These are phyloP conservation scores for Anthophora plumipes DNA, from an alignment of 2,888 invertebrate genomes.

Conservation along the genomic window DNA sequence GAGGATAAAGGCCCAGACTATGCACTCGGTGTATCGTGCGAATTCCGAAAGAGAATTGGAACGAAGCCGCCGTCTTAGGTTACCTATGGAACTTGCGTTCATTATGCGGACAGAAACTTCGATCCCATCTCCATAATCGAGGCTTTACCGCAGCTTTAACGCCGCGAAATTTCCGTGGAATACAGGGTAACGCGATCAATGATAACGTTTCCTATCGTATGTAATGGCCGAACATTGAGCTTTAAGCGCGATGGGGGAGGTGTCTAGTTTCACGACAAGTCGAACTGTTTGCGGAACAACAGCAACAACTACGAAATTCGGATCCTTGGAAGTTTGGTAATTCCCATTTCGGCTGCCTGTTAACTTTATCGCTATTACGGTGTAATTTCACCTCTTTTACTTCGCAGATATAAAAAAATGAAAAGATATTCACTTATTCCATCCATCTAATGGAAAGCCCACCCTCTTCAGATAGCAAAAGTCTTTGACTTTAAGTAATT, in stretches of 20 bases:
- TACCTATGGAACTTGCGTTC: not conserved
- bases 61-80: not conserved
- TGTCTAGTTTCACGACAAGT: conserved; percentile 32
- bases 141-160: not conserved
- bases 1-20: not conserved
- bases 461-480: no score
- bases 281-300: conserved; percentile 12
- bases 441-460: no score
- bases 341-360: conserved; percentile 43
- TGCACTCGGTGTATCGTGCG: no score
- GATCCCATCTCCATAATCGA: conserved; percentile 3
- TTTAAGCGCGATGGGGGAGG: conserved; percentile 8
- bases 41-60: not conserved
- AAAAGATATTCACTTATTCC: no score
- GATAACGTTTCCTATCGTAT: conserved; percentile 1
- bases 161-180: conserved; percentile 2
- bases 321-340: conserved; percentile 60
- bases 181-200: not conserved
- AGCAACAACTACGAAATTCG: conserved; percentile 42
- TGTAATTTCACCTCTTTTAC: not conserved
- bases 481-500: no score
- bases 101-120: conserved; percentile 23
- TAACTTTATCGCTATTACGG: conserved; percentile 32
- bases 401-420: no score
- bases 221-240: conserved; percentile 27